Conservation (phyloP, 1,140 invertebrate species). For the Ips nitidus region DNA sequence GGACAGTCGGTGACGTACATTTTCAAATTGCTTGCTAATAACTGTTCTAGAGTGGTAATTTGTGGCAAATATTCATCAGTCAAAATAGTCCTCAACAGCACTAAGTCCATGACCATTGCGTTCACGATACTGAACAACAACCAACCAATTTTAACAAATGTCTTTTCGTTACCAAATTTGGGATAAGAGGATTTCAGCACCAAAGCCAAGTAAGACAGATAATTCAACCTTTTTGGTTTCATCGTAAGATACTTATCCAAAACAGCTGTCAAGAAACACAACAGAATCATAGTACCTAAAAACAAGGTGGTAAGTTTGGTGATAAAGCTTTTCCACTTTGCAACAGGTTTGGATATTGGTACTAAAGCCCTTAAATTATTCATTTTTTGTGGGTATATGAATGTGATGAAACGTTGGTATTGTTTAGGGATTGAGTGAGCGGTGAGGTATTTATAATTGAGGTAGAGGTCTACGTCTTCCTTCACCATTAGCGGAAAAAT, state of each 20-base stretch:
- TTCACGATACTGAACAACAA: not conserved
- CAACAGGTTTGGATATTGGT: not conserved
- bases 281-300: not conserved
- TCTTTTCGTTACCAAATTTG: not conserved
- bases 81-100: not conserved
- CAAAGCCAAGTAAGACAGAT: not conserved
- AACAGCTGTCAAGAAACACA: not conserved
- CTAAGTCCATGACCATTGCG: not conserved
- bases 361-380: not conserved
- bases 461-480: not conserved
- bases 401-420: not conserved
- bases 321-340: not conserved
- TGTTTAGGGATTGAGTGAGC: not conserved
- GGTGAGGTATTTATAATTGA: not conserved
- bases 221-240: not conserved
- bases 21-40: not conserved
- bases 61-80: not conserved
- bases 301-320: not conserved
- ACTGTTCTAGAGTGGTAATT: not conserved
- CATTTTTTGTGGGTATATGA: not conserved
- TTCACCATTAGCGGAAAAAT: not conserved
- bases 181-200: not conserved
- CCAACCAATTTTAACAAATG: not conserved
- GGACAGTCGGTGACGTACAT: not conserved
- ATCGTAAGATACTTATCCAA: not conserved